Evolutionary conservation across 2,797 vertebrate species (phyloP), one percentile per base, ranked within the genome.

Genomic region (Gallinago stenura): DNA sequence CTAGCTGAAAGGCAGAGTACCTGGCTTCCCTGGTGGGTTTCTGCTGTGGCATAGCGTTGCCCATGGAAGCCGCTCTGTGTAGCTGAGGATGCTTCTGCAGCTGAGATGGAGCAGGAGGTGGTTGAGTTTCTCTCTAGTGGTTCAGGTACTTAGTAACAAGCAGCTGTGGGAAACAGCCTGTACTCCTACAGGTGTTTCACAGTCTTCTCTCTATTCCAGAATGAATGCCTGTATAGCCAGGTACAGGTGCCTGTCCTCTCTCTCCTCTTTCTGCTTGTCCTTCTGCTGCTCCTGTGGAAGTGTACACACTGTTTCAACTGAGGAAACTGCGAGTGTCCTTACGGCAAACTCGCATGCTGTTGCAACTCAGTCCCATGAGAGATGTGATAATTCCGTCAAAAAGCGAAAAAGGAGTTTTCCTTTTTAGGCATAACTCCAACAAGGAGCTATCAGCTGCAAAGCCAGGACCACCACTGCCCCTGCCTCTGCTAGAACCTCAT

Each of bases 21-120:
- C 16, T 64, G 41, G 12, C 10, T 77, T 57, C 13, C 24, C 61
- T 37, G 17, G 17, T 41, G 30, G 13, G 11, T 69, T 37, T 90
- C 31, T 15, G 7, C 64, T 71, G 58, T 4, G 8, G 14, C 10
- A 8, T 9, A 60, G 15, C 18, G 10, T 31, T 0, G 0, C 20
- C 48, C 15, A 6, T 31, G 20, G 33, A 53, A 53, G 12, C 31
- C 39, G 21, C 21, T 71, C 43, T 1, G 0, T 39, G 58, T 45
- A 30, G 65, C 41, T 1, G 2, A 65, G 39, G 19, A 72, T 50
- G 35, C 39, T 93, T 89, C 82, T 58, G 9, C 64, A 68, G 33
- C 15, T 66, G 48, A 46, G 6, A 5, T 39, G 24, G 26, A 62
- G 24, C 10, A 15, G 45, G 30, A 83, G 24, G 12, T 0, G 0